These are phyloP conservation scores for Triplophysa rosa DNA, from an alignment of 2,113 vertebrate species.

Conservation along the genomic window DNA sequence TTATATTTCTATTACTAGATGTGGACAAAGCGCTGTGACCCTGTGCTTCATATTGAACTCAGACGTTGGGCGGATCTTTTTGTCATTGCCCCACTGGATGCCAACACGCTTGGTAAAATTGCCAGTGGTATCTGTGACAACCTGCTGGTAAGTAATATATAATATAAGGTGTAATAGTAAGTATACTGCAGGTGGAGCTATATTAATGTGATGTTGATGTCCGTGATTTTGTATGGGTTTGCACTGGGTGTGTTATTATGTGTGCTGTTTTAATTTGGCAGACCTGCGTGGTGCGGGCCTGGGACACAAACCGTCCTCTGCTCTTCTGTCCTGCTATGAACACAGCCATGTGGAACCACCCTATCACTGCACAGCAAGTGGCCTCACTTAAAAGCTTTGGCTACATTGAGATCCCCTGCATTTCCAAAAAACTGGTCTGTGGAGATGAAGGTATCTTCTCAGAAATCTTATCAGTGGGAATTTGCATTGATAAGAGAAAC, in stretches of 20 bases:
- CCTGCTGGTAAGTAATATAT: slow-evolving; percentile 84
- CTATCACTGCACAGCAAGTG: slow-evolving; percentile 85
- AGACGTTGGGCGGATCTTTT: slow-evolving; percentile 92
- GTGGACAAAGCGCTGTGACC: slow-evolving; percentile 85
- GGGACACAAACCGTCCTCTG: slow-evolving; percentile 87
- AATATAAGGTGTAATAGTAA: too few relatives aligned
- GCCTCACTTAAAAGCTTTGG: slow-evolving; percentile 83
- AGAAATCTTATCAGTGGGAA: not conserved
- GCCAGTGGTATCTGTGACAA: slow-evolving; percentile 95
- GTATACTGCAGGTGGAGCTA: too few relatives aligned
- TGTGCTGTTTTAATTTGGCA: slow-evolving; percentile 46
- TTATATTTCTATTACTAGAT: slow-evolving; percentile 68
- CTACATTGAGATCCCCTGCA: slow-evolving; percentile 89
- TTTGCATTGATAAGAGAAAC: slow-evolving; percentile 6
- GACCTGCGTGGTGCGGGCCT: slow-evolving; percentile 93
- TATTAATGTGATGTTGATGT: too few relatives aligned
- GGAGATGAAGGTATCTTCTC: slow-evolving; percentile 88
- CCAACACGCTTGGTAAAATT: slow-evolving; percentile 95
- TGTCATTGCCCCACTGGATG: slow-evolving; percentile 91
- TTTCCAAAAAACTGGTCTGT: slow-evolving; percentile 89
- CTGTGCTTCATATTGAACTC: slow-evolving; percentile 92
- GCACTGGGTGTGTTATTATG: not conserved
- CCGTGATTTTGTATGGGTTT: slow-evolving; percentile 1
- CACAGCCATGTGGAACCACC: slow-evolving; percentile 96
- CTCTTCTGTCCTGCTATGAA: slow-evolving; percentile 99